Conservation (phyloP, 1,140 invertebrate species). For the Chlorops oryzae region DNA sequence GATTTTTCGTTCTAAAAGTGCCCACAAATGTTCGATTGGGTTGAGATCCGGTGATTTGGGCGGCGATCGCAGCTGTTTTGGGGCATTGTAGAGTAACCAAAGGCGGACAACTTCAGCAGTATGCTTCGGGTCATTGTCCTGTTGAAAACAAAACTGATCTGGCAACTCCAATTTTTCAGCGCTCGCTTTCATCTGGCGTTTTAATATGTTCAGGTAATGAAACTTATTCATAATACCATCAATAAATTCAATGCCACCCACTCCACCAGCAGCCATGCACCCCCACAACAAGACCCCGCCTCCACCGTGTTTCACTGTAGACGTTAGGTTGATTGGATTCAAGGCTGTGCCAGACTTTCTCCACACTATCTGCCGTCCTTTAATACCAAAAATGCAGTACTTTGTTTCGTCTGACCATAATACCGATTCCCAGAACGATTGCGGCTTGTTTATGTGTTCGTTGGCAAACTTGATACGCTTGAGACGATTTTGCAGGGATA, state of each 20-base stretch:
- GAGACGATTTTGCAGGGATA: too few species aligned
- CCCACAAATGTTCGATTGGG: constrained; percentile 7
- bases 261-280: background rate
- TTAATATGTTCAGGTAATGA: background rate
- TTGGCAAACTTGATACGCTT: too few species aligned
- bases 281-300: too few species aligned
- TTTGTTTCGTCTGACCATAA: too few species aligned
- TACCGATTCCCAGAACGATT: too few species aligned
- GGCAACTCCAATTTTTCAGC: background rate
- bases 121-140: constrained; percentile 6
- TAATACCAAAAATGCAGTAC: too few species aligned
- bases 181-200: background rate
- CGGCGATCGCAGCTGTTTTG: background rate
- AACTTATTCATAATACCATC: constrained; percentile 1
- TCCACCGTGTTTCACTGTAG: too few species aligned
- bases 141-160: constrained; percentile 1
- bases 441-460: too few species aligned
- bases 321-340: too few species aligned
- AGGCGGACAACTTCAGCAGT: background rate
- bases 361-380: too few species aligned
- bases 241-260: background rate
- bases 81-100: constrained; percentile 7
- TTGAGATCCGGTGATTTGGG: constrained; percentile 6
- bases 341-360: too few species aligned
- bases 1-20: constrained; percentile 1